Conservation (phyloP, 1,140 invertebrate genomes). For the Atopsyche davidsoni region DNA sequence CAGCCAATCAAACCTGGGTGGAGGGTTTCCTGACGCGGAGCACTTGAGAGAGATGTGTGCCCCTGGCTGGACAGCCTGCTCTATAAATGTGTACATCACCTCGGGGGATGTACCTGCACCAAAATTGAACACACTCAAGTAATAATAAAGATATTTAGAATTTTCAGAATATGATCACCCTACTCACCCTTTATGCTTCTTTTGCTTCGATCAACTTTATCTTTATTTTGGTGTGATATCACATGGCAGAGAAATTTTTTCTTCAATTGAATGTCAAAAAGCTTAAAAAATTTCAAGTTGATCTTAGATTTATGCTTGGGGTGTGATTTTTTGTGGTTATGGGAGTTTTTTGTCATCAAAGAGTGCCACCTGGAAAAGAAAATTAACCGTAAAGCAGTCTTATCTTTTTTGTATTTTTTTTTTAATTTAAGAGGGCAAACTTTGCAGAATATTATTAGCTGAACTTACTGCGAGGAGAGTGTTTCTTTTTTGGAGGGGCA, state of each 20-base stretch:
- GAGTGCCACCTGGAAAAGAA: background rate
- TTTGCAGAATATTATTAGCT: no score
- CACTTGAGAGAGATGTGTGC: constrained; percentile 77
- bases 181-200: constrained; percentile 13
- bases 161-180: background rate
- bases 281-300: background rate
- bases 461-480: constrained; percentile 8
- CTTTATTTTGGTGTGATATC: background rate
- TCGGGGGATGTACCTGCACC: constrained; percentile 70
- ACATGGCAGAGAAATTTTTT: background rate
- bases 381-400: background rate
- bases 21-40: constrained; percentile 79
- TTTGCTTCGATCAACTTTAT: constrained; percentile 4
- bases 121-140: constrained; percentile 12
- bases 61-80: constrained; percentile 74
- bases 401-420: background rate
- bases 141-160: background rate
- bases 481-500: constrained; percentile 3
- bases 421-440: no score
- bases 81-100: constrained; percentile 75
- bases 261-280: background rate
- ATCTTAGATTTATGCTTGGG: background rate
- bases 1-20: constrained; percentile 54
- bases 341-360: background rate
- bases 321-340: background rate